phyloP scores from a whole-genome alignment of 2,797 vertebrate species.

The Falco berigora region DNA sequence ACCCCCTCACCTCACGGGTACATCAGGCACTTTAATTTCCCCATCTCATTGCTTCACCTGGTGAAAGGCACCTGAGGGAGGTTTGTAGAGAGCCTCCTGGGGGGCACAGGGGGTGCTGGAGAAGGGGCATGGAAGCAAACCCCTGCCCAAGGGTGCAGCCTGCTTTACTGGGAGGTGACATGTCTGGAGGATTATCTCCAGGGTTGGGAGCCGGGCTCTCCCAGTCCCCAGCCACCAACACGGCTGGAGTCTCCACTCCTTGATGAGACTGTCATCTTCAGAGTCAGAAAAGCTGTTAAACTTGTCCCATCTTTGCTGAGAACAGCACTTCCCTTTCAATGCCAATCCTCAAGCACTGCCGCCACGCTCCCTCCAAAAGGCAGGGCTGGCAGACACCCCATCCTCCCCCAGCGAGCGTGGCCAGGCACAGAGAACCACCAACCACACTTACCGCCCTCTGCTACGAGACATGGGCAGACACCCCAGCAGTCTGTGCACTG shows the following conservation, averaged over 20 bases:
- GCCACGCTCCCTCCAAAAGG: neutral
- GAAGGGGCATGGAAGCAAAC: neutral
- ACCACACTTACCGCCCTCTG: rapidly evolving
- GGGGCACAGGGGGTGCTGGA: neutral
- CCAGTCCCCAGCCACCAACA: neutral
- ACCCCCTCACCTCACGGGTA: neutral
- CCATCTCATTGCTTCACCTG: neutral
- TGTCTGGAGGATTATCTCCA: neutral
- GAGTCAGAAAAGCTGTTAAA: neutral
- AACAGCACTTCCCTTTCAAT: neutral
- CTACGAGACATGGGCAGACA: rapidly evolving
- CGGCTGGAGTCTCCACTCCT: neutral
- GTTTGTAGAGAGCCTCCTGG: neutral
- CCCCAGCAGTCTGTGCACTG: rapidly evolving
- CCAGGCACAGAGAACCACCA: neutral
- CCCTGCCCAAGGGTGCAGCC: neutral
- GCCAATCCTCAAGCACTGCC: neutral
- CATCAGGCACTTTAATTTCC: neutral
- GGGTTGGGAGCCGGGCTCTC: rapidly evolving
- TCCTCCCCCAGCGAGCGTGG: neutral
- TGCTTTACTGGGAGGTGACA: neutral
- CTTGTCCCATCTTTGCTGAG: neutral
- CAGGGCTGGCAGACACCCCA: neutral
- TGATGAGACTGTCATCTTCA: rapidly evolving
- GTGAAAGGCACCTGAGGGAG: neutral